Percentiles rank a stretch among this genome's conserved stretches.
These are phyloP conservation scores for Coenonympha arcania DNA, from an alignment of 2,888 invertebrate genomes.

Conservation along the genomic window DNA sequence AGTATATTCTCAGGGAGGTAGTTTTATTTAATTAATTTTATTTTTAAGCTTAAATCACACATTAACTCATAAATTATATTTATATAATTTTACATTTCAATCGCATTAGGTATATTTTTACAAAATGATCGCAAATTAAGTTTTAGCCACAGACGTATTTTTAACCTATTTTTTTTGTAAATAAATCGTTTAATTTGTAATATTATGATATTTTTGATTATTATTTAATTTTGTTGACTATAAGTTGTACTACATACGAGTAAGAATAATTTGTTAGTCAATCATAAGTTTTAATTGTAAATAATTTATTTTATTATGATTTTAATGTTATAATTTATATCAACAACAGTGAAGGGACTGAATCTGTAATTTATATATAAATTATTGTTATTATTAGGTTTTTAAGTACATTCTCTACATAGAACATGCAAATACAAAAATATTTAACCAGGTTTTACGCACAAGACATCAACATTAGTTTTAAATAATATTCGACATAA, in stretches of 20 bases:
- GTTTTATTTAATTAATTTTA: conserved; percentile 35
- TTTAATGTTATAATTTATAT: conserved; percentile 30
- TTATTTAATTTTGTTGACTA: conserved; percentile 27
- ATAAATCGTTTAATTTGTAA: conserved; percentile 20
- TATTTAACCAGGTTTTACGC: not conserved
- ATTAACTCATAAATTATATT: not conserved
- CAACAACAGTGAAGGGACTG: conserved; percentile 47
- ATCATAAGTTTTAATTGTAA: conserved; percentile 22
- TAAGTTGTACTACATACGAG: conserved; percentile 19
- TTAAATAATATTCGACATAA: not conserved
- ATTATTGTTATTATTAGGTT: conserved; percentile 33
- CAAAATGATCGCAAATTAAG: conserved; percentile 7
- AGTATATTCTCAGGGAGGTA: conserved; percentile 85
- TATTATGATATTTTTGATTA: conserved; percentile 7
- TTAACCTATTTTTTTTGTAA: conserved; percentile 27
- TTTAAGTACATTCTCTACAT: not conserved
- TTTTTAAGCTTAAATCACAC: conserved; percentile 8
- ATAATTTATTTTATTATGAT: conserved; percentile 36
- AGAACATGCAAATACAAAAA: conserved; percentile 1
- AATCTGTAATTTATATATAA: conserved; percentile 45
- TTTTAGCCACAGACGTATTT: conserved; percentile 13
- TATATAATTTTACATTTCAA: conserved; percentile 3
- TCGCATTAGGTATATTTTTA: conserved; percentile 7
- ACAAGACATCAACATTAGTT: conserved; percentile 1
- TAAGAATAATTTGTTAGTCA: conserved; percentile 20